Base-by-base conservation (phyloP, 2,113 vertebrate species). In the Brevimyrus niger region DNA sequence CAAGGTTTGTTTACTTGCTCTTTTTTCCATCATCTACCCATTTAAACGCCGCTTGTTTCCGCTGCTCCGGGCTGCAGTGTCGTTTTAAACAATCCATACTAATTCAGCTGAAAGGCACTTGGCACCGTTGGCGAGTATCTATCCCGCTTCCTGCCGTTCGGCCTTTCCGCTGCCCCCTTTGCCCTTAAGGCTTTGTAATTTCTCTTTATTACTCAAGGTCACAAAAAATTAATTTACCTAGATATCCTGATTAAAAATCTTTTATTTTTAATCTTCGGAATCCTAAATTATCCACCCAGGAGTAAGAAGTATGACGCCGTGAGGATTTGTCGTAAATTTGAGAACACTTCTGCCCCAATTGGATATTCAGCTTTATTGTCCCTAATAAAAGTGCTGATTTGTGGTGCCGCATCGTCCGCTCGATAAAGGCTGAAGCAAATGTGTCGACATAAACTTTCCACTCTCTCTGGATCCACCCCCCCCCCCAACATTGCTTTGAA, bases 351-450 rank as follows among this genome's bases (percentile, higher is more conserved):
- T 92, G 92, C 88, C 93, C 92, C 94, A 94, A 94, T 94, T 94
- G 94, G 93, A 95, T 93, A 90, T 92, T 91, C 31, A 89, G 89
- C 94, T 96, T 96, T 96, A 96, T 95, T 94, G 93, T 95, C 92
- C 80, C 89, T 90, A 94, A 95, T 96, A 96, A 96, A 96, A 94
- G 55, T 88, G 90, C 90, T 96, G 95, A 96, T 96, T 96, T 96
- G 95, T 95, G 94, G 95, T 91, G 91, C 93, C 94, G 92, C 94
- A 94, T 94, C 93, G 92, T 92, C 93, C 92, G 90, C 92, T 93
- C 95, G 94, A 96, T 96, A 94, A 80, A 94, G 93, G 91, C 91
- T 93, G 92, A 91, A 93, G 93, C 92, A 91, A 91, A 93, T 93
- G 93, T 93, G 94, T 93, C 92, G 92, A 90, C 92, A 92, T 50